Conservation (phyloP, 2,888 invertebrate species). For the Luperina nickerlii region DNA sequence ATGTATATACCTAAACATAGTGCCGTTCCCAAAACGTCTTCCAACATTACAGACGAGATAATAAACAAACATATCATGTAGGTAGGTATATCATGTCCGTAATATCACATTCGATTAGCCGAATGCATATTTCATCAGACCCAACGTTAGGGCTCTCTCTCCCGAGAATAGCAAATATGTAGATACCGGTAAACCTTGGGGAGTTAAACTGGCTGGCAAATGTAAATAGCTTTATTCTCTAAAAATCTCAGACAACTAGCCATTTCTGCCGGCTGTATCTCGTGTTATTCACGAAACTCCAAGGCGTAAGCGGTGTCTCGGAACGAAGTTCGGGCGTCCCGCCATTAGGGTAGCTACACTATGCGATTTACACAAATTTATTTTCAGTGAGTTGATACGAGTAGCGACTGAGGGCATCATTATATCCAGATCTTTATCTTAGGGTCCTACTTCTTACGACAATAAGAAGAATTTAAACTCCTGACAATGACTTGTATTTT, state of each 20-base stretch:
- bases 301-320: conserved; percentile 34
- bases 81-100: conserved; percentile 3
- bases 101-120: conserved; percentile 55
- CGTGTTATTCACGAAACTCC: conserved; percentile 52
- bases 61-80: conserved; percentile 25
- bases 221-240: conserved; percentile 36
- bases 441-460: conserved; percentile 20
- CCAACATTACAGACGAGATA: conserved; percentile 24
- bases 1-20: background rate
- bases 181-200: conserved; percentile 33
- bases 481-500: conserved; percentile 36
- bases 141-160: conserved; percentile 21
- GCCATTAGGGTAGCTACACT: conserved; percentile 53
- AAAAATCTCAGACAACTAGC: conserved; percentile 40
- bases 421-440: conserved; percentile 45
- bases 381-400: conserved; percentile 45
- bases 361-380: conserved; percentile 57
- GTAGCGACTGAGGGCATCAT: conserved; percentile 45
- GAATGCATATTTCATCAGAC: conserved; percentile 61
- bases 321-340: conserved; percentile 47
- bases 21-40: conserved; percentile 3
- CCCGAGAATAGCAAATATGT: conserved; percentile 51
- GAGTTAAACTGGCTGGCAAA: conserved; percentile 35
- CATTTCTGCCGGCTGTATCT: conserved; percentile 41
- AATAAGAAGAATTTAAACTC: conserved; percentile 46